Evolutionary conservation across 37 sponge, comb jelly and placozoan species (phyloP), one percentile per base, ranked within the genome.

Genomic region (Beroe forskalii): DNA sequence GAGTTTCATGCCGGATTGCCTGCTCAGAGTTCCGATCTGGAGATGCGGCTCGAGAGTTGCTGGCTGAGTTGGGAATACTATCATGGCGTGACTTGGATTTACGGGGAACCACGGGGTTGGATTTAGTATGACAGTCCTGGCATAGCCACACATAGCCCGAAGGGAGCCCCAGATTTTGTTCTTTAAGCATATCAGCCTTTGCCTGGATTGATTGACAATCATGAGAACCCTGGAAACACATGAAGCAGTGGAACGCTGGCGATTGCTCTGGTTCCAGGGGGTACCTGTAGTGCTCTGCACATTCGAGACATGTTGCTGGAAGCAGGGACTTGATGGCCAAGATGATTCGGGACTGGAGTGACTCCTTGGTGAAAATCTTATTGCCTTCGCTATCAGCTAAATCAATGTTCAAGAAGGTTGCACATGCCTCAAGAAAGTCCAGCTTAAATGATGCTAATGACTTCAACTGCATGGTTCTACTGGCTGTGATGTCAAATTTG

Each of bases 351-450:
- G 4, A 8, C 4, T 6, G 20, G 6, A 64, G 31, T 64, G 66
- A 30, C 30, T 27, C 31, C 17, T 64, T 64, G 30, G 66, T 64
- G 31, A 30, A 64, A 23, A 64, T 64, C 31, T 64, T 64, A 27
- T 64, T 64, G 25, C 30, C 25, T 27, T 64, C 66, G 17, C 25
- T 8, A 23, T 64, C 66, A 23, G 66, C 66, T 27, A 64, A 27
- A 23, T 23, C 25, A 22, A 64, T 64, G 66, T 64, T 64, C 30
- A 64, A 23, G 31, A 64, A 64, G 25, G 25, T 8, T 64, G 66
- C 66, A 64, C 66, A 64, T 64, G 66, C 30, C 17, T 64, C 66
- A 27, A 64, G 66, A 30, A 27, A 64, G 25, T 64, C 66, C 4
- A 64, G 66, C 17, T 64, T 64, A 23, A 64, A 27, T 6, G 66